Evolutionary conservation across 1,140 invertebrate species (phyloP), one percentile per base, ranked within the genome.

Genomic region (Pantala flavescens): DNA sequence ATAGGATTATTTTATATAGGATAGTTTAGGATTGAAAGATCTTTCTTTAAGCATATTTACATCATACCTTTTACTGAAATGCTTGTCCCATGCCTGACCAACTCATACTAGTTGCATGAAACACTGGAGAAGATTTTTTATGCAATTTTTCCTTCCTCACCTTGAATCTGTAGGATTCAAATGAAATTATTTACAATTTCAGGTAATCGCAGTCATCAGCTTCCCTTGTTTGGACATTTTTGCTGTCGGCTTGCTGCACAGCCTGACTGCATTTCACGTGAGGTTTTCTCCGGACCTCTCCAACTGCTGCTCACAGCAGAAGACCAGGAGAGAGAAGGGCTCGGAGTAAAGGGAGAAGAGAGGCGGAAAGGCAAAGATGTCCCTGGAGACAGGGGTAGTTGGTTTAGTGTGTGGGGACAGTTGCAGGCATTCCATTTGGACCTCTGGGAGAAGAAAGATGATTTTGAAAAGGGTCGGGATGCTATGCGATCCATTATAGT

Each of bases 191-290:
- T 36, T 36, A 9, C 9, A 36, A 36, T 78, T 80, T 24, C 78
- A 86, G 87, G 87, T 74, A 86, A 85, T 74, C 84, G 84, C 73
- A 82, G 82, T 74, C 82, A 86, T 74, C 83, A 87, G 76, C 81
- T 91, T 75, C 90, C 90, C 21, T 79, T 92, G 23, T 92, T 91
- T 80, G 90, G 90, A 12, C 88, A 91, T 78, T 91, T 91, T 79
- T 92, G 90, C 78, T 91, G 89, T 81, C 87, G 89, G 71, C 81
- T 92, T 49, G 89, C 89, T 5, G 88, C 88, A 43, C 86, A 89
- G 77, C 90, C 90, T 10, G 84, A 89, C 72, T 89, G 87, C 80
- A 81, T 89, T 21, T 81, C 82, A 24, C 84, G 87, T 76, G 85
- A 88, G 74, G 80, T 85, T 55, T 83, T 83, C 75, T 82, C 85